phyloP scores from a whole-genome alignment of 1,140 invertebrate genomes.

The Zaprionus capensis region DNA sequence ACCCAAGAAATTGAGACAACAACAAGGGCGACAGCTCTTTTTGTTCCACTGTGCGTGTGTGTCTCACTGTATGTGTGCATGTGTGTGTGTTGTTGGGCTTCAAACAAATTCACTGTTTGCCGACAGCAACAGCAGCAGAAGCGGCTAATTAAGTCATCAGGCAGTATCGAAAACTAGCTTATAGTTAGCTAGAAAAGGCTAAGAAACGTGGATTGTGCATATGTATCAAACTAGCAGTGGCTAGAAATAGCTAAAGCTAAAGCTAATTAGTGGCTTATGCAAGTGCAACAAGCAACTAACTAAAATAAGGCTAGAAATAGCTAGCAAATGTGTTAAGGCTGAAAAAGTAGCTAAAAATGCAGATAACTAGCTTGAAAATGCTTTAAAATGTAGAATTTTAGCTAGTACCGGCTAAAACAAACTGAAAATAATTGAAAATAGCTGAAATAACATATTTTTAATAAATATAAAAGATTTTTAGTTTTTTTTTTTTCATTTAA shows the following conservation, averaged over 20 bases:
- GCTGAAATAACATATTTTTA: background rate
- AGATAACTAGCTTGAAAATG: background rate
- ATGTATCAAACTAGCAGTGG: background rate
- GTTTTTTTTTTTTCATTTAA: constrained; percentile 18
- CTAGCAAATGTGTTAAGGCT: background rate
- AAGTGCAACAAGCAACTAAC: background rate
- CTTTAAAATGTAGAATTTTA: background rate
- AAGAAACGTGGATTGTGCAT: background rate
- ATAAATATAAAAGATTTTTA: constrained; percentile 6
- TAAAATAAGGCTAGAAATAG: background rate
- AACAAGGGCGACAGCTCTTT: constrained; percentile 61
- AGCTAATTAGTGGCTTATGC: background rate
- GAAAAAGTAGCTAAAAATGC: background rate
- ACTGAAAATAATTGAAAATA: constrained; percentile 7
- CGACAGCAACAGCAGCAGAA: constrained; percentile 55
- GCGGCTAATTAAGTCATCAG: constrained; percentile 77
- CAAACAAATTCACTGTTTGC: constrained; percentile 67
- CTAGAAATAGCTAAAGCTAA: background rate
- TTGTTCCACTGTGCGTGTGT: constrained; percentile 36
- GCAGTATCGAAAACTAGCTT: constrained; percentile 14
- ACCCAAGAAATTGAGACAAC: constrained; percentile 73
- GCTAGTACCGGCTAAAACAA: constrained; percentile 11
- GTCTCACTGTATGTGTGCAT: constrained; percentile 36
- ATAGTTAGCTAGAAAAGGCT: constrained; percentile 50
- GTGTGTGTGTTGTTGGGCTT: constrained; percentile 10